These are phyloP conservation scores for Clarias gariepinus DNA, from an alignment of 2,113 vertebrate species.

Conservation along the genomic window DNA sequence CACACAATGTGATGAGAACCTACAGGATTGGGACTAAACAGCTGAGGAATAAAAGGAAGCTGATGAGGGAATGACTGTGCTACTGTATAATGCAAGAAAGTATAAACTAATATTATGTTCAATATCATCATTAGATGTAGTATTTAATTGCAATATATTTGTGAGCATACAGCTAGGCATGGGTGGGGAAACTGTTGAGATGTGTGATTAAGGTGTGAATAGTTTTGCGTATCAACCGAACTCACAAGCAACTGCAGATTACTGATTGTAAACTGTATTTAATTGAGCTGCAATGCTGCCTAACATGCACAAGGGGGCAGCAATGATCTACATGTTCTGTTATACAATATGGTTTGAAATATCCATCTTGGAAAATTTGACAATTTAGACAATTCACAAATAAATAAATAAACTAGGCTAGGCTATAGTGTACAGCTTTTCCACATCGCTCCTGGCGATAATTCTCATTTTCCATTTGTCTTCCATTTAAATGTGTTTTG, in stretches of 20 bases:
- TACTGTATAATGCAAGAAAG: too few species aligned
- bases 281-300: background rate
- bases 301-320: conserved; percentile 26
- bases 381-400: background rate
- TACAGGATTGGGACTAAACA: too few species aligned
- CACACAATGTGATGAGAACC: too few species aligned
- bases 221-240: too few species aligned
- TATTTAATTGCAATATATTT: too few species aligned
- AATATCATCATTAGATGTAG: too few species aligned
- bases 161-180: too few species aligned
- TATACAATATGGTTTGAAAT: background rate
- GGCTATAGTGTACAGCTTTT: background rate
- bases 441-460: background rate
- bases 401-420: background rate
- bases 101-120: too few species aligned
- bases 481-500: conserved; percentile 5
- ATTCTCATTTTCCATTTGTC: background rate
- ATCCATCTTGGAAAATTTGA: background rate
- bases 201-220: too few species aligned
- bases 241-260: background rate
- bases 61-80: too few species aligned
- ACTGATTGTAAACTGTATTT: background rate
- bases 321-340: background rate
- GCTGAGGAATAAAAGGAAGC: background rate
- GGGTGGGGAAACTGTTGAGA: too few species aligned